Evolutionary conservation across 2,888 invertebrate genomes (phyloP), one percentile per base, ranked within the genome.

Genomic region (Apamea monoglypha): DNA sequence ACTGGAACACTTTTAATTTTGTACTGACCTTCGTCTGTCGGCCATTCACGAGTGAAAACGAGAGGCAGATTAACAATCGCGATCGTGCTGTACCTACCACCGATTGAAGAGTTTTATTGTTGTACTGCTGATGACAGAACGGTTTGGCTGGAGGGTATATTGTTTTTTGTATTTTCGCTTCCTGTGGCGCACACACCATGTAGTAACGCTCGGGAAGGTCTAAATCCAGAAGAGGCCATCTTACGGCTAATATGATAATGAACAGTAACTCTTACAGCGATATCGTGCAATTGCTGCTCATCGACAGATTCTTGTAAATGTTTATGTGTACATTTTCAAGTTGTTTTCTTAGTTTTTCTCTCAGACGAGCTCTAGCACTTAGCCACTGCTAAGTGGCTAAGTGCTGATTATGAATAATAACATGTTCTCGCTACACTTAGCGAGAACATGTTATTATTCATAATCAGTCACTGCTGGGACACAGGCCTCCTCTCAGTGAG

Each of bases 1-100:
- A 95, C 93, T 94, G 95, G 94, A 95, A 94, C 95, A 96, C 96
- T 96, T 96, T 96, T 96, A 96, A 96, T 96, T 96, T 96, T 94
- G 93, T 92, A 78, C 86, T 93, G 96, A 96, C 96, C 96, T 96
- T 96, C 96, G 94, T 89, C 89, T 91, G 95, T 95, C 94, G 94
- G 92, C 94, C 95, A 93, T 95, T 96, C 96, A 94, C 95, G 94
- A 94, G 95, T 94, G 96, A 96, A 96, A 96, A 96, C 93, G 96
- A 95, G 94, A 94, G 94, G 94, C 93, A 93, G 96, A 96, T 96
- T 95, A 94, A 94, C 94, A 94, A 96, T 96, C 95, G 90, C 91
- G 92, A 93, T 95, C 95, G 94, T 94, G 94, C 92, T 91, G 90
- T 93, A 93, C 94, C 94, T 93, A 94, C 92, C 91, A 90, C 89